Evolutionary conservation across 2,113 vertebrate genomes (phyloP).

Genomic region (Strigops habroptila): DNA sequence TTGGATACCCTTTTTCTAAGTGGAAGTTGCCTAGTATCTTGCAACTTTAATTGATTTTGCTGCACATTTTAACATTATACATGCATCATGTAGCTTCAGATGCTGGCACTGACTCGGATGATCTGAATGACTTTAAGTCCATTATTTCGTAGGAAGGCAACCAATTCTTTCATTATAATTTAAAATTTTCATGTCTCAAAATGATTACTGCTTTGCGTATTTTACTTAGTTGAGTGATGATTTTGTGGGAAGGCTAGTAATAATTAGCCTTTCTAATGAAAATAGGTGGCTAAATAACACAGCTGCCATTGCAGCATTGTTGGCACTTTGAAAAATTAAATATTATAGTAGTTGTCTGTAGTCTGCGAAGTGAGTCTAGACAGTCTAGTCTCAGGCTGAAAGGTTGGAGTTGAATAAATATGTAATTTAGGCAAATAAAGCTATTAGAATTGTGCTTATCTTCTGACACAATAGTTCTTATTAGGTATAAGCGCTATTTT

Average conservation of each 20-base stretch:
- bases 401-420: constrained; percentile 33
- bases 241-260: background rate
- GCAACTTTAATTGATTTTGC: background rate
- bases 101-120: background rate
- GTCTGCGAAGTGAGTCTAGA: constrained; percentile 25
- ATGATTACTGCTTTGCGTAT: background rate
- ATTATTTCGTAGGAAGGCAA: background rate
- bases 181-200: background rate
- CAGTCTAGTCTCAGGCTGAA: constrained; percentile 1
- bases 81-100: background rate
- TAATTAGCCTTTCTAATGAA: background rate
- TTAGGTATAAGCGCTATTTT: constrained; percentile 17
- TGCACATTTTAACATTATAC: background rate
- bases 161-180: background rate
- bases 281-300: background rate
- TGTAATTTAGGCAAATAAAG: constrained; percentile 1
- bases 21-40: background rate
- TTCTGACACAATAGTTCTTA: background rate
- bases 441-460: background rate
- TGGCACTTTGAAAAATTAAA: constrained; percentile 6
- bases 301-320: background rate
- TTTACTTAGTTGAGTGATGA: background rate
- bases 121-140: background rate
- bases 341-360: background rate
- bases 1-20: background rate